Evolutionary conservation across 2,888 invertebrate genomes (phyloP), one percentile per base, ranked within the genome.

Genomic region (Kuschelorhynchus macadamiae): DNA sequence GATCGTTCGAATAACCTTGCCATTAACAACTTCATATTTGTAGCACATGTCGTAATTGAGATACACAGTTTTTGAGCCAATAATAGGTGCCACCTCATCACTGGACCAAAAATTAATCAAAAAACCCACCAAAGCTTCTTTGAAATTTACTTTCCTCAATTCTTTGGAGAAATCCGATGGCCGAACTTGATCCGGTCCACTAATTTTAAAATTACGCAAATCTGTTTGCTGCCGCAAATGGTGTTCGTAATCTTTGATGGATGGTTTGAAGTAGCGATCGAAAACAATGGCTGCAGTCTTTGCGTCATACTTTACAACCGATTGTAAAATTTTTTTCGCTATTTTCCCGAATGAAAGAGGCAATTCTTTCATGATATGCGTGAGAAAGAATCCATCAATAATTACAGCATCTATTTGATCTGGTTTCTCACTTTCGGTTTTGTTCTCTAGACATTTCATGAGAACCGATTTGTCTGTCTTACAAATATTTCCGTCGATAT

Each of bases 41-140:
- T 16, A 57, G 18, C 57, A 72, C 18, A 49, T 17, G 56, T 72
- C 60, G 39, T 62, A 46, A 25, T 50, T 73, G 0, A 75, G 0
- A 53, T 72, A 71, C 11, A 78, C 74, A 47, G 33, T 69, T 70
- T 77, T 78, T 12, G 63, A 67, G 49, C 76, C 75, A 21, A 78
- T 74, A 66, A 75, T 63, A 36, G 36, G 36, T 36, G 36, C 36
- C 12, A 36, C n/a, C 36, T 78, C 76, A 39, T 72, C 42, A 60
- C 63, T 55, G 49, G 71, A 57, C 77, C 77, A 78, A 71, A 78
- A 71, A 11, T 50, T 69, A 18, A 76, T 74, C 0, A 79, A 63
- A 68, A 78, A 79, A 16, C 73, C 67, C 1, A 77, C 76, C 5
- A 78, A 18, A 50, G 77, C 77, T 70, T 74, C 64, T 70, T 74